A percentile compares a stretch with the other conserved stretches of the same genome.
These are phyloP conservation scores for Ciconia nigra DNA, from an alignment of 2,797 vertebrate genomes.

Conservation along the genomic window DNA sequence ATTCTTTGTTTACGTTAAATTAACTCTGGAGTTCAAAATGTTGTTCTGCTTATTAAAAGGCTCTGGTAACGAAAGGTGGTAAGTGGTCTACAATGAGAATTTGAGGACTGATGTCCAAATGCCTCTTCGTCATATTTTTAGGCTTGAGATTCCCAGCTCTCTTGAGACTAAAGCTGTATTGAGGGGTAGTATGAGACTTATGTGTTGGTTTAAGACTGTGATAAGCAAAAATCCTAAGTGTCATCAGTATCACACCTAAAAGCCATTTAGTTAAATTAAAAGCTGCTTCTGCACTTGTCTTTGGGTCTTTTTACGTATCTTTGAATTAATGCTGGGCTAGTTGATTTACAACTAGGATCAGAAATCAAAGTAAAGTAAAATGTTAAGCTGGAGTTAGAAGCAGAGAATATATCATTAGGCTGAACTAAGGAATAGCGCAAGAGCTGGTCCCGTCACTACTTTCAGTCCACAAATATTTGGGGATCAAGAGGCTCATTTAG, in stretches of 20 bases:
- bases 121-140: not conserved
- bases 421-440: not conserved
- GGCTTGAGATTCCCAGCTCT: not conserved
- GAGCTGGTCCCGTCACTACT: not conserved
- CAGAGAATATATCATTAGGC: not conserved
- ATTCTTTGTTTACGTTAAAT: not conserved
- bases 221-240: not conserved
- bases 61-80: not conserved
- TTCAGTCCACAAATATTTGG: not conserved
- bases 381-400: not conserved
- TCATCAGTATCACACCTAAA: not conserved
- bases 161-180: not conserved
- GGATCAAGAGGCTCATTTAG: not conserved
- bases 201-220: not conserved
- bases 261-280: not conserved
- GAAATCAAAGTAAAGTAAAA: not conserved
- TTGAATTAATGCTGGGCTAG: not conserved
- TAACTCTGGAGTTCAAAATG: not conserved
- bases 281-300: not conserved
- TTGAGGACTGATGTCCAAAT: not conserved
- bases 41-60: not conserved
- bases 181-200: not conserved
- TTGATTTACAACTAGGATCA: not conserved
- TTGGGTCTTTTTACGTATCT: not conserved
- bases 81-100: not conserved